phyloP scores from a whole-genome alignment of 2,888 invertebrate genomes.

The Thalpophila matura region DNA sequence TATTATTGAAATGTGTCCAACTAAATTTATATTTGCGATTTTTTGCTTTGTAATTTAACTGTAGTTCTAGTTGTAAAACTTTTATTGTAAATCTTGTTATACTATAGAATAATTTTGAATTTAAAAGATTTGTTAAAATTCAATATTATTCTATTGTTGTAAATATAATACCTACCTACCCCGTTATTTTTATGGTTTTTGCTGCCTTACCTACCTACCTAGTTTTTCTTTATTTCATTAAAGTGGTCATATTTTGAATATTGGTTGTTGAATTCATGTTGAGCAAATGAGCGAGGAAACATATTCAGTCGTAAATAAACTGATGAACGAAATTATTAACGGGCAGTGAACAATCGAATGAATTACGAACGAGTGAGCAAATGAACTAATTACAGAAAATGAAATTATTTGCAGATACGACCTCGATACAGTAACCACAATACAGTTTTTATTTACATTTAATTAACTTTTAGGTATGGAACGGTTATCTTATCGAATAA shows the following conservation, averaged over 20 bases:
- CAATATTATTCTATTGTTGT: too few relatives aligned
- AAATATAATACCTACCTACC: too few relatives aligned
- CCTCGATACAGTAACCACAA: conserved; percentile 17
- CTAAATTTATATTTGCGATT: too few relatives aligned
- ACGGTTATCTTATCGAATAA: conserved; percentile 28
- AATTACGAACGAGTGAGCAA: conserved; percentile 36
- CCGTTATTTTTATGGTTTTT: too few relatives aligned
- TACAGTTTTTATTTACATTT: conserved; percentile 17
- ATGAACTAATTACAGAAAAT: conserved; percentile 41
- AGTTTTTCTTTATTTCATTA: too few relatives aligned
- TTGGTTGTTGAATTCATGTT: not conserved
- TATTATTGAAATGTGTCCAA: too few relatives aligned
- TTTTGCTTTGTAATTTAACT: too few relatives aligned
- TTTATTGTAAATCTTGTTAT: too few relatives aligned
- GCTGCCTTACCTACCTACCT: too few relatives aligned
- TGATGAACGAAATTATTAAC: conserved; percentile 13
- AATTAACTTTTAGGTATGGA: conserved; percentile 12
- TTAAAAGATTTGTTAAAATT: too few relatives aligned
- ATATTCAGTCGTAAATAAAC: conserved; percentile 7
- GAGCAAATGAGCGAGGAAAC: not conserved
- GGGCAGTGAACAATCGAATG: conserved; percentile 30
- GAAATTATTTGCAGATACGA: conserved; percentile 20
- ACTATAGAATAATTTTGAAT: too few relatives aligned
- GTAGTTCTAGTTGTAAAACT: too few relatives aligned
- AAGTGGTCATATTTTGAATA: not conserved